Percentiles rank a stretch among this genome's conserved stretches.
phyloP scores from a whole-genome alignment of 1,140 invertebrate species.

The Octopus bimaculoides region DNA sequence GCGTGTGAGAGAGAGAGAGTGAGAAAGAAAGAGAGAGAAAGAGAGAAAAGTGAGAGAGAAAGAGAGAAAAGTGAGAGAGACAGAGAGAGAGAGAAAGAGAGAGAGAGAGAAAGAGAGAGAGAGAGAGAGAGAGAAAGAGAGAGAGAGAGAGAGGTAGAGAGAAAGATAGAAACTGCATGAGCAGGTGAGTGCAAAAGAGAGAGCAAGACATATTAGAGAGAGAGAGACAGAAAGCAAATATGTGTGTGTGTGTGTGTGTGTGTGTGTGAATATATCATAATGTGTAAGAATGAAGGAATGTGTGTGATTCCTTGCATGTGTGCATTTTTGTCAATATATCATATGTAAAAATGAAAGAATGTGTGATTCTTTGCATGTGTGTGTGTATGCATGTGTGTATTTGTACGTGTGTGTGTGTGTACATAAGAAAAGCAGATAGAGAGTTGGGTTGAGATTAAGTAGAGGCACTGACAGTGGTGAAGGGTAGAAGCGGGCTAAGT shows the following conservation, averaged over 20 bases:
- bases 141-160: background rate
- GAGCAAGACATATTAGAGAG: background rate
- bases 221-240: background rate
- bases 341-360: background rate
- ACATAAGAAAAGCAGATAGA: too few species aligned
- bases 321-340: background rate
- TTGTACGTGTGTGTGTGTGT: background rate
- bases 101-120: background rate
- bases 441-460: too few species aligned
- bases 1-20: background rate
- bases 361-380: background rate
- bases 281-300: background rate
- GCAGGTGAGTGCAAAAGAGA: background rate
- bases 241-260: background rate
- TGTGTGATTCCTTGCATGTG: background rate
- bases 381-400: background rate
- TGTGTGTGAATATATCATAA: background rate
- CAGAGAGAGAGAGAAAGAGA: background rate
- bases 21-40: background rate
- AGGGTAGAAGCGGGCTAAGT: too few species aligned
- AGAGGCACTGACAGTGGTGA: too few species aligned
- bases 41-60: background rate
- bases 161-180: conserved; percentile 6
- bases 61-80: background rate
- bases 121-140: conserved; percentile 4